A percentile compares a stretch with the other conserved stretches of the same genome.
phyloP scores from a whole-genome alignment of 2,888 invertebrate genomes.

The Heliconius sara region DNA sequence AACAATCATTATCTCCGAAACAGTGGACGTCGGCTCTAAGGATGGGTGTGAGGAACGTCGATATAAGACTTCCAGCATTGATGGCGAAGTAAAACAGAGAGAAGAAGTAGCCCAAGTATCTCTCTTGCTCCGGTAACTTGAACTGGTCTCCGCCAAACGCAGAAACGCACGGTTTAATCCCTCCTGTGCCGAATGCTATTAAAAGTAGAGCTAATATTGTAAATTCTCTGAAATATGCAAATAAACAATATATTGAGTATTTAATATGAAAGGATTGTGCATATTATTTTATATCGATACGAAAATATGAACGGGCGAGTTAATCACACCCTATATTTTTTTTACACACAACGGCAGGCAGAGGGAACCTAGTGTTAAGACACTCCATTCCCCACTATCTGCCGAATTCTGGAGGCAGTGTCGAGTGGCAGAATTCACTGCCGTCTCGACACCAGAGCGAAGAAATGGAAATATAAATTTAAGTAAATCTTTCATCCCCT shows the following conservation, averaged over 20 bases:
- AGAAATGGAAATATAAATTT: too few species aligned
- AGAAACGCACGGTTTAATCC: conserved; percentile 97
- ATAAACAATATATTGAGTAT: background rate
- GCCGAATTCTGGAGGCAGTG: too few species aligned
- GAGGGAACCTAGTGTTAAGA: too few species aligned
- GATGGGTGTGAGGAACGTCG: conserved; percentile 94
- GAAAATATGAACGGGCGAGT: too few species aligned
- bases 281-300: background rate
- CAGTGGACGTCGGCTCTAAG: conserved; percentile 91
- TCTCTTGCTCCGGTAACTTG: conserved; percentile 90
- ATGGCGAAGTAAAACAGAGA: conserved; percentile 97
- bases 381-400: too few species aligned
- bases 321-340: too few species aligned
- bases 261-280: background rate
- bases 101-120: conserved; percentile 92
- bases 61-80: conserved; percentile 94
- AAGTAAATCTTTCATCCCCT: too few species aligned
- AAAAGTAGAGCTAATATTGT: conserved; percentile 87
- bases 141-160: conserved; percentile 99
- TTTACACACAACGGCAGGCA: too few species aligned
- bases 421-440: too few species aligned
- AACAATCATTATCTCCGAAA: conserved; percentile 90
- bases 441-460: too few species aligned
- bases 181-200: conserved; percentile 96
- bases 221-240: conserved; percentile 77